Conservation (phyloP, 1,140 invertebrate genomes). For the Ips typographus region DNA sequence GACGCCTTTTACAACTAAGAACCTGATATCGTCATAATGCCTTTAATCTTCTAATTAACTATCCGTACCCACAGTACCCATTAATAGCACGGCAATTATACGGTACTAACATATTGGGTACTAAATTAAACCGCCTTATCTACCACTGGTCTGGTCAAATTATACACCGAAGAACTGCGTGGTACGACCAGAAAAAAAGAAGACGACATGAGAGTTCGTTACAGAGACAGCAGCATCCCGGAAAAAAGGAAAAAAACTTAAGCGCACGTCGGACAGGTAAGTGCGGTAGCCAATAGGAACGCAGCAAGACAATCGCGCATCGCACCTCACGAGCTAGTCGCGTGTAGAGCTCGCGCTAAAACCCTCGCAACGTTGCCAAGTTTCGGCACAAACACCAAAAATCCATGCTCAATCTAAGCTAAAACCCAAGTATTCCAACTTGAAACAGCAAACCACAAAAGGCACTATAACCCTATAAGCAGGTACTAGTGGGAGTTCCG, state of each 20-base stretch:
- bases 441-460: background rate
- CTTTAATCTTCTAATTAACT: too few relatives aligned
- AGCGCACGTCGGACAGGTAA: constrained; percentile 21
- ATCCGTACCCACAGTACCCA: too few relatives aligned
- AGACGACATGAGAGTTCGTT: constrained; percentile 32
- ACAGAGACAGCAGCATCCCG: constrained; percentile 28
- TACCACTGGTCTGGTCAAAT: too few relatives aligned
- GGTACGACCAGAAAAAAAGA: background rate
- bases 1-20: too few relatives aligned
- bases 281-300: constrained; percentile 26
- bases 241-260: constrained; percentile 27
- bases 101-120: too few relatives aligned
- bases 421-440: background rate
- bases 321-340: constrained; percentile 36
- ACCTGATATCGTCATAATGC: too few relatives aligned
- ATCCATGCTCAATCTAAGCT: background rate
- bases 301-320: constrained; percentile 17
- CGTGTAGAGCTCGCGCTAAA: constrained; percentile 40
- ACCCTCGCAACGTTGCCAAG: constrained; percentile 7
- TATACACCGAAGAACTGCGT: too few relatives aligned
- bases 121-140: too few relatives aligned
- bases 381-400: background rate
- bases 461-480: background rate
- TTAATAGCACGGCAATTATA: too few relatives aligned
- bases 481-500: background rate